phyloP scores from a whole-genome alignment of 2,113 vertebrate species.

The Psittacula cyanocephala region DNA sequence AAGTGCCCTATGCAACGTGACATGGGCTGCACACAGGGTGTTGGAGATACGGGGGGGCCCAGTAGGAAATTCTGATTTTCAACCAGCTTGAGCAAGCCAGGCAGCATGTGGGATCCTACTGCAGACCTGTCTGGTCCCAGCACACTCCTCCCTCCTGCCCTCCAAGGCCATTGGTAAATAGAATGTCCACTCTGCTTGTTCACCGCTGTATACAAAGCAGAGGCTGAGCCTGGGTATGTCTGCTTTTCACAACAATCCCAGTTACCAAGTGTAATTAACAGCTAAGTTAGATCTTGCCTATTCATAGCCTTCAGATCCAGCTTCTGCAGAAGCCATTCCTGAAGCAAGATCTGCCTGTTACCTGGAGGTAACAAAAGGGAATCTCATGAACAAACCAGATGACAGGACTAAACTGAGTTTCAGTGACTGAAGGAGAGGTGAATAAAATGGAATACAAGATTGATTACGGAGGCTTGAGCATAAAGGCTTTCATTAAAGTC shows the following conservation, averaged over 20 bases:
- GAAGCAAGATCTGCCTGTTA: background rate
- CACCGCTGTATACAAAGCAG: fast-evolving
- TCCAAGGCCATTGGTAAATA: background rate
- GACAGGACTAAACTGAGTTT: background rate
- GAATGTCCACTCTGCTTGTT: background rate
- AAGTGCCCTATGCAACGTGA: background rate
- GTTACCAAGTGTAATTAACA: background rate
- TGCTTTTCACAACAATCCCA: background rate
- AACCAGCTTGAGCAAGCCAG: background rate
- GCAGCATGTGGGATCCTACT: background rate
- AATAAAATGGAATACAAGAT: background rate
- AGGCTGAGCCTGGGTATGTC: background rate
- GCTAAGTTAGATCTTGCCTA: background rate
- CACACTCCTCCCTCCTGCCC: background rate
- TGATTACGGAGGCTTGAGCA: background rate
- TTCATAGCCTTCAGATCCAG: background rate
- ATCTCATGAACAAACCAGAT: background rate
- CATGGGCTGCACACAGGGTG: background rate
- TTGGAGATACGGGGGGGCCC: background rate
- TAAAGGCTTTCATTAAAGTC: background rate
- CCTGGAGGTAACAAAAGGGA: background rate
- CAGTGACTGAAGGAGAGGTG: background rate
- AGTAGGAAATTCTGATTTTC: background rate
- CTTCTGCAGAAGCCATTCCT: background rate
- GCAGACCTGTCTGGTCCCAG: background rate